These are phyloP conservation scores for Drosophila putrida DNA, from an alignment of 2,888 invertebrate genomes.

Conservation along the genomic window DNA sequence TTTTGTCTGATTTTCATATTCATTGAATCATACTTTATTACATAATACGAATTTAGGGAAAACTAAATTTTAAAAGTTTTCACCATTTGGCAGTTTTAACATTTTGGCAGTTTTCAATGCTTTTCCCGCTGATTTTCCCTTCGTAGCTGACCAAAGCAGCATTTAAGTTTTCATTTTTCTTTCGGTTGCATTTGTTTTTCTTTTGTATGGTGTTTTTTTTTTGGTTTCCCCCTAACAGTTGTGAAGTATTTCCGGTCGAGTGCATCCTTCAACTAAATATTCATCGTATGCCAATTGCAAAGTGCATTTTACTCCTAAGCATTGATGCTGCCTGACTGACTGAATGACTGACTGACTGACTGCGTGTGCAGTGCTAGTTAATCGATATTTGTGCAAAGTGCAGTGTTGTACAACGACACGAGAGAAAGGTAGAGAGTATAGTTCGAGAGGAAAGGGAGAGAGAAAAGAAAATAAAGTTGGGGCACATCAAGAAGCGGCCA, in stretches of 20 bases:
- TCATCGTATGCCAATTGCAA: slow-evolving; percentile 32
- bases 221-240: slow-evolving; percentile 12
- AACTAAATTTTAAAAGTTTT: slow-evolving; percentile 2
- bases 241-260: slow-evolving; percentile 51
- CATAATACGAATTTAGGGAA: background rate
- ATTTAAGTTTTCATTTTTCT: slow-evolving; percentile 17
- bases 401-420: slow-evolving; percentile 28
- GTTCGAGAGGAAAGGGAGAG: background rate
- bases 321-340: slow-evolving; percentile 3
- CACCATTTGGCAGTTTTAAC: background rate
- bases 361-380: slow-evolving; percentile 31
- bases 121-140: background rate
- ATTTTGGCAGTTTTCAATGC: slow-evolving; percentile 6
- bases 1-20: too few relatives aligned
- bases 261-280: slow-evolving; percentile 30
- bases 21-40: too few relatives aligned
- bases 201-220: background rate
- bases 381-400: slow-evolving; percentile 55
- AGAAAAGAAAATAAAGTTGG: slow-evolving; percentile 47
- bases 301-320: slow-evolving; percentile 27
- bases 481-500: slow-evolving; percentile 62
- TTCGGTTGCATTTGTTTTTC: slow-evolving; percentile 9
- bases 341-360: too few relatives aligned
- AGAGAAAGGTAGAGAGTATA: background rate
- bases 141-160: slow-evolving; percentile 11